A percentile compares a stretch with the other conserved stretches of the same genome.
phyloP scores from a whole-genome alignment of 2,888 invertebrate species.

The Oasisia sp. region DNA sequence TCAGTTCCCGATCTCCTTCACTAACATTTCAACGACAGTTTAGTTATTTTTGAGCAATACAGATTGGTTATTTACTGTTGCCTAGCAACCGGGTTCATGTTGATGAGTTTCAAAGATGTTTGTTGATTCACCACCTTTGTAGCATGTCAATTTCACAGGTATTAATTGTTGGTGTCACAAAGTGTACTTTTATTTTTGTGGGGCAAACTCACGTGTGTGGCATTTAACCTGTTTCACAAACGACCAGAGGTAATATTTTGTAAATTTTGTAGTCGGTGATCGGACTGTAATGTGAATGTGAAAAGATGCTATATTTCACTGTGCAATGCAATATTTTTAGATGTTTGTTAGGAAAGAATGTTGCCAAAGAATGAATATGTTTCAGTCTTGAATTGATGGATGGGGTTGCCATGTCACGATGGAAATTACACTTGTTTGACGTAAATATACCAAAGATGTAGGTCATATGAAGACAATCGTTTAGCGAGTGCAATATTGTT shows the following conservation, averaged over 20 bases:
- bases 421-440: not conserved
- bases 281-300: not conserved
- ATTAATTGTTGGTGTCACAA: not conserved
- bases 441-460: not conserved
- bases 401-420: not conserved
- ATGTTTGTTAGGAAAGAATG: slow-evolving; percentile 13
- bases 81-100: not conserved
- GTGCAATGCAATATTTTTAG: not conserved
- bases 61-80: not conserved
- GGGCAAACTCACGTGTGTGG: not conserved
- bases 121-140: not conserved
- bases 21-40: not conserved
- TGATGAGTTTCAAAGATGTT: not conserved
- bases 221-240: not conserved
- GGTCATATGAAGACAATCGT: not conserved
- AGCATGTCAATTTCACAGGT: not conserved
- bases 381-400: not conserved
- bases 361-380: slow-evolving; percentile 9
- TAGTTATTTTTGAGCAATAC: not conserved
- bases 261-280: not conserved
- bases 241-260: slow-evolving; percentile 6
- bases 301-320: not conserved
- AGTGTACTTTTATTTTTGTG: not conserved
- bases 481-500: not conserved
- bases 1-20: not conserved